Conservation (phyloP, 35 echinoderm and acorn worm genomes). For the Lytechinus pictus region DNA sequence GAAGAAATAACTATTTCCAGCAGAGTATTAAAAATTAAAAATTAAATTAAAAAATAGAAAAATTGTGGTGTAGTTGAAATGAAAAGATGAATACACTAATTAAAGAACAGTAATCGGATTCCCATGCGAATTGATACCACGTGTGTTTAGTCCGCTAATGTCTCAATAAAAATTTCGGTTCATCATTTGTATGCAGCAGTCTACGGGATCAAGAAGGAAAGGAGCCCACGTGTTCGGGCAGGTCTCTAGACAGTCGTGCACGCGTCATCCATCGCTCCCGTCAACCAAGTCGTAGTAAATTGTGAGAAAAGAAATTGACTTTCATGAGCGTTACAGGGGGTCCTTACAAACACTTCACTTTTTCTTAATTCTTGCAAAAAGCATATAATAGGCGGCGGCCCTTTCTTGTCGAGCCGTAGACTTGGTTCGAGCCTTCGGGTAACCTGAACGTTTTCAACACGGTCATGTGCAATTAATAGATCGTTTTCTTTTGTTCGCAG, state of each 20-base stretch:
- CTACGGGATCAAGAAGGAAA: not conserved
- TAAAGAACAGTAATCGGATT: not conserved
- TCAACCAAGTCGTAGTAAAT: not conserved
- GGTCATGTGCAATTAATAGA: constrained; percentile 49
- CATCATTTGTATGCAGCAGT: not conserved
- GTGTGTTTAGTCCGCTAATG: not conserved
- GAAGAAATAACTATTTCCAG: no score
- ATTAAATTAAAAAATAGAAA: not conserved
- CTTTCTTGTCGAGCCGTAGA: not conserved
- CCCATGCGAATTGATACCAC: not conserved
- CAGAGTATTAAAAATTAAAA: no score
- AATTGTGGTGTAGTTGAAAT: not conserved
- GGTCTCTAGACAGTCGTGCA: not conserved
- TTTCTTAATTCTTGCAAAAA: not conserved
- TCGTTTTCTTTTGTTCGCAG: constrained; percentile 42
- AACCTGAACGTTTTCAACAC: constrained; percentile 43
- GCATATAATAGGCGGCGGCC: constrained; percentile 7
- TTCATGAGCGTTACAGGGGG: constrained; percentile 8
- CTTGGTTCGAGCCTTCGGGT: constrained; percentile 20
- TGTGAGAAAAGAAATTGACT: constrained; percentile 9
- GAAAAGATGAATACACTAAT: not conserved
- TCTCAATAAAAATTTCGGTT: not conserved
- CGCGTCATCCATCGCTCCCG: not conserved
- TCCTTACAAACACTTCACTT: constrained; percentile 18
- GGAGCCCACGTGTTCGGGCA: not conserved